Base-by-base conservation (phyloP, 2,113 vertebrate genomes). In the Tautogolabrus adspersus region DNA sequence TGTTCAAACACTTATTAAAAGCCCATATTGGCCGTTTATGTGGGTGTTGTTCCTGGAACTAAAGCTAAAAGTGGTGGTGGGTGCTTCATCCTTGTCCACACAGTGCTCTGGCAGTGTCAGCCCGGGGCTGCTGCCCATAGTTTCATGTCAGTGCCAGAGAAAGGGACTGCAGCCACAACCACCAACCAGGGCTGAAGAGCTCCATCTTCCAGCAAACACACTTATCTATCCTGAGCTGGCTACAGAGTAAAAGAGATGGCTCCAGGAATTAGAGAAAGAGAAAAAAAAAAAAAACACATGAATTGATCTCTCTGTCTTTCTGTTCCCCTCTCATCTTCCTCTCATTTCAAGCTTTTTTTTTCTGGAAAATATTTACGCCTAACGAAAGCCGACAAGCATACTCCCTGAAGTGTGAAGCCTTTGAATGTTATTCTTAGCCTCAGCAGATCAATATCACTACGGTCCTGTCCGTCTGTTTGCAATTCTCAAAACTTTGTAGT, bases 361-460 rank as follows among this genome's bases (percentile, higher is more conserved):
- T 18, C 16, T n/a, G 49, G 69, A 85, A 79, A 87, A 86, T 88
- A 77, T 91, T 88, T 89, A 86, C 55, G 55, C 79, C 72, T 77
- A 91, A 92, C 84, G 82, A 87, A 87, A 88, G 60, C 71, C 49
- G 38, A 63, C 65, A 77, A 67, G 72, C 57, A 61, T 57, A 11
- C 72, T 84, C 88, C 85, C 85, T 38, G 59, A 78, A 80, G 90
- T 49, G 62, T n/a, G 72, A 49, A 52, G 83, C 85, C 79, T 90
- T 79, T 91, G 84, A 90, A 86, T 82, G 66, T 84, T 81, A 88
- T 81, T 87, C 77, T 87, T 64, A 68, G 80, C 80, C 78, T 85
- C 75, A 73, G 79, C 79, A 88, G 86, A 93, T 93, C 90, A 90
- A 89, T 92, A 88, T 86, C 85, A 60, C 89, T 61, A 54, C 22